A percentile compares a stretch with the other conserved stretches of the same genome.
Evolutionary conservation across 2,888 invertebrate genomes (phyloP).

Genomic region (Andrena haemorrhoa): DNA sequence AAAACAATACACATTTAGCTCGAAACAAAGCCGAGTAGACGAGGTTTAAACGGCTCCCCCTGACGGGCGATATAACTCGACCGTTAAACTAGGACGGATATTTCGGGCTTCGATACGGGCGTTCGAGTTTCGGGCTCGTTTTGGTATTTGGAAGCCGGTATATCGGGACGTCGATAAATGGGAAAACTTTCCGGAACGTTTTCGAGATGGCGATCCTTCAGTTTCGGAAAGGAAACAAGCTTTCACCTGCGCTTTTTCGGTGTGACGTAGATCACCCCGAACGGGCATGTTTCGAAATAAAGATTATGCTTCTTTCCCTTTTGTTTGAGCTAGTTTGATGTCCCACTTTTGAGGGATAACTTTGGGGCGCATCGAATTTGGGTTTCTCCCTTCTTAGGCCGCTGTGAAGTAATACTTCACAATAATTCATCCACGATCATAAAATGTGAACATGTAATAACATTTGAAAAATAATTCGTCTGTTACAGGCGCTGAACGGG

Average conservation of each 20-base stretch:
- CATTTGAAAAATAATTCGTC: conserved; percentile 22
- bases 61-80: conserved; percentile 48
- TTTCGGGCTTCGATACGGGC: conserved; percentile 75
- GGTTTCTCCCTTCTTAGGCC: too few species aligned
- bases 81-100: conserved; percentile 80
- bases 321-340: neutral
- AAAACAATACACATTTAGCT: conserved; percentile 79
- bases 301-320: neutral
- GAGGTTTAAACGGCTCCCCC: conserved; percentile 67
- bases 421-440: neutral
- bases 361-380: neutral
- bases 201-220: conserved; percentile 39
- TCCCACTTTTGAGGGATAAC: neutral
- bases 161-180: conserved; percentile 76
- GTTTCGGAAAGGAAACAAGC: conserved; percentile 59
- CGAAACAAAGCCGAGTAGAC: conserved; percentile 63
- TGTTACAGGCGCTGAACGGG: conserved; percentile 97
- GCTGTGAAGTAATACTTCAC: neutral
- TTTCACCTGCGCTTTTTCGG: neutral
- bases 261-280: neutral
- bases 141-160: conserved; percentile 70
- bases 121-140: conserved; percentile 67
- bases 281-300: neutral
- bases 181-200: conserved; percentile 77
- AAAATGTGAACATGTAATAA: neutral